Conservation (phyloP, 2,113 vertebrate species). For the Eira barbara region DNA sequence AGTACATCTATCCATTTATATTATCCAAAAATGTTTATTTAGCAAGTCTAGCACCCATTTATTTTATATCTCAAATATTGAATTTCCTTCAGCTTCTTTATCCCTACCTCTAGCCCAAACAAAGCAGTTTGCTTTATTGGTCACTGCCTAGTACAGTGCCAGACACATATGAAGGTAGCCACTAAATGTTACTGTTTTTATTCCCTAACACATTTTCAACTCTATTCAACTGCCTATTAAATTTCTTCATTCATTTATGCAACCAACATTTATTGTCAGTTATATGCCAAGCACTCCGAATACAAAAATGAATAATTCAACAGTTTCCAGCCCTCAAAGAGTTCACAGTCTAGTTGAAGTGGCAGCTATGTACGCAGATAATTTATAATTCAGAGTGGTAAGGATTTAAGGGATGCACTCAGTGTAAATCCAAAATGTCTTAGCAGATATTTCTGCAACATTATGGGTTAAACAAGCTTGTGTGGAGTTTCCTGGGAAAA, state of each 20-base stretch:
- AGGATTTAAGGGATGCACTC: constrained; percentile 48
- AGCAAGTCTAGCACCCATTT: not conserved
- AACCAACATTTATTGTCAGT: constrained; percentile 74
- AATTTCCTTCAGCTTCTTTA: not conserved
- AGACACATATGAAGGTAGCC: constrained; percentile 28
- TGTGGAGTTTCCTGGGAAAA: constrained; percentile 43
- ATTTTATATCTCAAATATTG: constrained; percentile 37
- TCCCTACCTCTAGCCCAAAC: not conserved
- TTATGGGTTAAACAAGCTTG: constrained; percentile 40
- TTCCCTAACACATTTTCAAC: constrained; percentile 60
- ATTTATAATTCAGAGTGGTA: constrained; percentile 64
- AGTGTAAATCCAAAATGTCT: constrained; percentile 54
- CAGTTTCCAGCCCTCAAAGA: constrained; percentile 67
- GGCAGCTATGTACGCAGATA: constrained; percentile 48
- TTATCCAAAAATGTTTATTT: constrained; percentile 30
- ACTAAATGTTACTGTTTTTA: constrained; percentile 66
- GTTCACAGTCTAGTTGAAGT: constrained; percentile 65
- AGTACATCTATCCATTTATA: not conserved
- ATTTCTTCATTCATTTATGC: constrained; percentile 70
- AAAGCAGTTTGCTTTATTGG: constrained; percentile 13
- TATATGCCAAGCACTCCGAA: constrained; percentile 72
- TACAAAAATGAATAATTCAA: constrained; percentile 77
- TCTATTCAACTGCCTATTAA: constrained; percentile 68
- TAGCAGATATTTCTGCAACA: constrained; percentile 48
- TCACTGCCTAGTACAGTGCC: not conserved